phyloP scores from a whole-genome alignment of 2,113 vertebrate species.

The Rhizomys pruinosus region DNA sequence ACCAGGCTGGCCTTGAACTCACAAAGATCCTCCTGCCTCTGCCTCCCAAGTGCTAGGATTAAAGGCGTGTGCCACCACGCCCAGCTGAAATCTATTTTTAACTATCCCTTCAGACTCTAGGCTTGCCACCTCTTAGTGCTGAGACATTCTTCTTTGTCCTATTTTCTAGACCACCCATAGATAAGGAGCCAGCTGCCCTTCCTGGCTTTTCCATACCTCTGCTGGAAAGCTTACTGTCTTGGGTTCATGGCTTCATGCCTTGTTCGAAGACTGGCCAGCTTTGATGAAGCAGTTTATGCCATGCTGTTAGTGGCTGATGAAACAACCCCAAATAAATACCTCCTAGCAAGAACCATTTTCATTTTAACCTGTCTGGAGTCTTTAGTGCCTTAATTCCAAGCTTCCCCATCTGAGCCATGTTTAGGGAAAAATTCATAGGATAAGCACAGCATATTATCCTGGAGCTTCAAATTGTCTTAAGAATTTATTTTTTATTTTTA shows the following conservation, averaged over 20 bases:
- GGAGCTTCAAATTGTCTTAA: slow-evolving; percentile 32
- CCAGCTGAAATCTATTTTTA: not conserved
- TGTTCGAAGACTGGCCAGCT: not conserved
- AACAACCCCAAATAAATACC: not conserved
- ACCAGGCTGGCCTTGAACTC: too few relatives aligned
- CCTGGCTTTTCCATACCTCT: not conserved
- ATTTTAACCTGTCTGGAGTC: not conserved
- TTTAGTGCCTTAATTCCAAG: slow-evolving; percentile 28
- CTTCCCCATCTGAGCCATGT: not conserved
- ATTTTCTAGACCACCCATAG: not conserved
- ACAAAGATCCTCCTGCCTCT: too few relatives aligned
- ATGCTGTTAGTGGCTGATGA: not conserved
- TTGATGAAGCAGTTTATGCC: not conserved
- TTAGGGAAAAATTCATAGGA: slow-evolving; percentile 32
- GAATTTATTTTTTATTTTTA: too few relatives aligned
- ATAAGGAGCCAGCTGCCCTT: not conserved
- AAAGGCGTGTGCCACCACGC: too few relatives aligned
- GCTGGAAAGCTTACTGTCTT: not conserved
- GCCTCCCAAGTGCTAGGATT: too few relatives aligned
- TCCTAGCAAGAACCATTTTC: not conserved
- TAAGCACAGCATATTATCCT: not conserved
- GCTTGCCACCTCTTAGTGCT: not conserved
- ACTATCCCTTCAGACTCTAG: not conserved
- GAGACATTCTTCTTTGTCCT: not conserved
- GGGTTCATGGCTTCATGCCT: not conserved